Evolutionary conservation across 53 echinoderm and acorn worm species (phyloP).

Genomic region (Holothuria leucospilota): DNA sequence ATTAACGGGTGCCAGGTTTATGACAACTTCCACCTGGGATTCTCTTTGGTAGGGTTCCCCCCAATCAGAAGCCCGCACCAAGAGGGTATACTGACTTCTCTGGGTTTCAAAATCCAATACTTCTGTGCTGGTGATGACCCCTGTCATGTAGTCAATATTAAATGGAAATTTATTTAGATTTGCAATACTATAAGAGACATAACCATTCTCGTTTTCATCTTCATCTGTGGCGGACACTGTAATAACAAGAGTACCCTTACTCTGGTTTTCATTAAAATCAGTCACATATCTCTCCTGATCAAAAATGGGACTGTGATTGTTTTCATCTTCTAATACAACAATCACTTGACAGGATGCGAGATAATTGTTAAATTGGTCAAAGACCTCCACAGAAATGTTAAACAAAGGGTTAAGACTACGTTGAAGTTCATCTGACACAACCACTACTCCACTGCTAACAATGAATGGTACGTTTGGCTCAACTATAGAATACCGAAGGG

Average conservation of each 20-base stretch:
- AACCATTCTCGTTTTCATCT: conserved; percentile 93
- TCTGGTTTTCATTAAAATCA: conserved; percentile 83
- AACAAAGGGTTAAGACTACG: conserved; percentile 65
- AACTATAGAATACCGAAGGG: conserved; percentile 65
- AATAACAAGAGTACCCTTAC: conserved; percentile 59
- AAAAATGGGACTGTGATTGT: conserved; percentile 92
- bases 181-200: conserved; percentile 92
- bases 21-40: conserved; percentile 76
- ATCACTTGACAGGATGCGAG: conserved; percentile 58
- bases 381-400: conserved; percentile 69
- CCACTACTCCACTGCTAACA: conserved; percentile 75
- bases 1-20: conserved; percentile 76
- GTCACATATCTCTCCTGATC: conserved; percentile 64
- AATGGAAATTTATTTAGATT: conserved; percentile 92
- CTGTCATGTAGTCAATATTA: conserved; percentile 91
- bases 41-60: conserved; percentile 89
- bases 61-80: conserved; percentile 96
- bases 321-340: conserved; percentile 80
- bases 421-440: conserved; percentile 71
- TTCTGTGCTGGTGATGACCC: conserved; percentile 84
- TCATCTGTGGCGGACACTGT: conserved; percentile 75
- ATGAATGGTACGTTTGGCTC: conserved; percentile 74
- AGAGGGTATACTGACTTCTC: conserved; percentile 80
- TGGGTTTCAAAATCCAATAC: conserved; percentile 91
- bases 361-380: conserved; percentile 57